phyloP scores from a whole-genome alignment of 2,888 invertebrate species.

The Cryptocheilus praepositus region DNA sequence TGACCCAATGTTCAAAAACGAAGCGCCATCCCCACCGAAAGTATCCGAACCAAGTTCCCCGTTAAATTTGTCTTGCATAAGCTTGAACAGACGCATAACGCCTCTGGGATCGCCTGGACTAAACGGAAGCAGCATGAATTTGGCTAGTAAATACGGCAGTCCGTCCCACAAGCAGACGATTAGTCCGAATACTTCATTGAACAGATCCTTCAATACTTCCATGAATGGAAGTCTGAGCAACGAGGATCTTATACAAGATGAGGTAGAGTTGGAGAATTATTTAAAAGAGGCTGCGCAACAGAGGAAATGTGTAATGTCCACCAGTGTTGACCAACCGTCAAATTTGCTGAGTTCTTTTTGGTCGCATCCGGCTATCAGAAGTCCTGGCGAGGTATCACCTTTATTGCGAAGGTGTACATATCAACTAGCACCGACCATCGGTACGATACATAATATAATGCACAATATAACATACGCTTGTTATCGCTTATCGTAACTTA shows the following conservation, averaged over 20 bases:
- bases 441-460: conserved; percentile 58
- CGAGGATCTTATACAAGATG: conserved; percentile 68
- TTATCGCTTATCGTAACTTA: conserved; percentile 9
- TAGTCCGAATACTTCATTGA: conserved; percentile 61
- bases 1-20: conserved; percentile 65
- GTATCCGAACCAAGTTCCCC: conserved; percentile 53
- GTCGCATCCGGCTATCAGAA: conserved; percentile 77
- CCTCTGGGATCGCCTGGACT: conserved; percentile 59
- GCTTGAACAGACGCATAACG: conserved; percentile 61
- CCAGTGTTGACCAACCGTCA: conserved; percentile 73
- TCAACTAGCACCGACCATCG: conserved; percentile 77
- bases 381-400: conserved; percentile 75
- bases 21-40: conserved; percentile 44
- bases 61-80: conserved; percentile 64
- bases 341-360: conserved; percentile 77
- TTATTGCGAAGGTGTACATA: conserved; percentile 77
- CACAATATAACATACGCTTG: neutral
- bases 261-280: conserved; percentile 63
- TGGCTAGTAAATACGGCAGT: conserved; percentile 62
- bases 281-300: conserved; percentile 65
- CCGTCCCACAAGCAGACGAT: conserved; percentile 54
- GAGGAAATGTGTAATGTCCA: conserved; percentile 60
- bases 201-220: conserved; percentile 60
- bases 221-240: conserved; percentile 64
- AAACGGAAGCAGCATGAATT: conserved; percentile 64